Percentiles rank a stretch among this genome's conserved stretches.
Conservation (phyloP, 37 sponge, comb jelly and placozoan genomes). For the Cladorhizidae sp. region DNA sequence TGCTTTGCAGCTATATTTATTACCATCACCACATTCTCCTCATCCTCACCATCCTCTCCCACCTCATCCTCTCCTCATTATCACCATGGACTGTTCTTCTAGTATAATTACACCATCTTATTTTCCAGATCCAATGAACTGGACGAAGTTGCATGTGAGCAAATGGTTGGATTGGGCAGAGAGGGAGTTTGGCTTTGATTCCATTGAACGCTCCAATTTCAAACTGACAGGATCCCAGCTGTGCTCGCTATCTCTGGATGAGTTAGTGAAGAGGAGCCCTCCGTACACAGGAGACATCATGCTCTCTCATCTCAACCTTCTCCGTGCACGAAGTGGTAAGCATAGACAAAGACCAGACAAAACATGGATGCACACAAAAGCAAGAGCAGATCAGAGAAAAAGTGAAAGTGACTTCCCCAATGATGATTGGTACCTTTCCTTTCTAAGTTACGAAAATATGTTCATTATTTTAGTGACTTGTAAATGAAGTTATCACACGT, state of each 20-base stretch:
- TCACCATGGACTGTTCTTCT: no score
- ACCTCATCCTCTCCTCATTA: no score
- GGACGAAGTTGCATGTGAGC: conserved; percentile 57
- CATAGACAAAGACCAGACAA: not conserved
- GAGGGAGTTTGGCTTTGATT: conserved; percentile 60
- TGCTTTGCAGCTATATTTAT: not conserved
- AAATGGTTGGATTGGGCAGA: conserved; percentile 77
- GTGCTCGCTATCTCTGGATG: conserved; percentile 51
- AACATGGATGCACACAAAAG: not conserved
- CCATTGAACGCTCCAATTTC: conserved; percentile 47
- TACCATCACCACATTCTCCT: no score
- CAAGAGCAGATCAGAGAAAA: no score
- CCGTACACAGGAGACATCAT: conserved; percentile 77
- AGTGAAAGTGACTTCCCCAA: no score
- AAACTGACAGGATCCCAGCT: conserved; percentile 59
- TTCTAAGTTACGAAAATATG: no score
- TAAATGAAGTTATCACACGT: no score
- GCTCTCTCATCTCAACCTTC: conserved; percentile 51
- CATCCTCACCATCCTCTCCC: no score
- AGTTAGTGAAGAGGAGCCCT: conserved; percentile 62
- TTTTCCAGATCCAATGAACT: conserved; percentile 67
- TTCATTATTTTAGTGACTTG: no score
- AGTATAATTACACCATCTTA: not conserved
- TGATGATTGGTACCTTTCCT: no score
- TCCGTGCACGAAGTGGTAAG: conserved; percentile 38